phyloP scores from a whole-genome alignment of 2,797 vertebrate genomes.

The Etheostoma nigrum region DNA sequence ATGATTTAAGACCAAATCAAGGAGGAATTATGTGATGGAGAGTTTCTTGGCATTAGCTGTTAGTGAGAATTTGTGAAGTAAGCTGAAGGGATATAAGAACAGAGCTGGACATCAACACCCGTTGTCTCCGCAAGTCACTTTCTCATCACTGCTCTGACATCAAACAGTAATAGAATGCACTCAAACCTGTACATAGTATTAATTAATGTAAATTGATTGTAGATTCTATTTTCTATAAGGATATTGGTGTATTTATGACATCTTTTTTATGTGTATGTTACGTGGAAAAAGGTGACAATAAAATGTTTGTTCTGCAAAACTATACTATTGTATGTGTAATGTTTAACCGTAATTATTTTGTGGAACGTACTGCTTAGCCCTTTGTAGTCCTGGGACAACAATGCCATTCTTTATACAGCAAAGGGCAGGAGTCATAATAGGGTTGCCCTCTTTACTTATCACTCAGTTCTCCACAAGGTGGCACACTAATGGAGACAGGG shows the following conservation, averaged over 20 bases:
- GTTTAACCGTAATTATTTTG: background rate
- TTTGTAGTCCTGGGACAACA: background rate
- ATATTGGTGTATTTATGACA: conserved; percentile 79
- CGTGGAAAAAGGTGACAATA: conserved; percentile 60
- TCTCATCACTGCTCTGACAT: conserved; percentile 58
- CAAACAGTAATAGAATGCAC: conserved; percentile 79
- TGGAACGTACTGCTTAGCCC: background rate
- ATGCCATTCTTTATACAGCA: background rate
- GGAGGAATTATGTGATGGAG: conserved; percentile 11
- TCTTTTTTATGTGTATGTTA: conserved; percentile 49
- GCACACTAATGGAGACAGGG: conserved; percentile 5
- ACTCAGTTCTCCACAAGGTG: conserved; percentile 41
- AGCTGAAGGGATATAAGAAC: conserved; percentile 4
- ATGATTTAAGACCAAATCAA: conserved; percentile 6
- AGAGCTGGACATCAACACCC: conserved; percentile 45
- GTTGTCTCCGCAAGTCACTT: conserved; percentile 37
- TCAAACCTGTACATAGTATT: conserved; percentile 81
- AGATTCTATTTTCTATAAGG: conserved; percentile 76
- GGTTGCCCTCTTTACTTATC: background rate
- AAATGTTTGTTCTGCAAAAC: conserved; percentile 54
- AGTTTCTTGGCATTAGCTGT: conserved; percentile 10
- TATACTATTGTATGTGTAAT: background rate
- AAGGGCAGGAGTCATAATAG: background rate
- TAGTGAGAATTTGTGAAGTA: conserved; percentile 1
- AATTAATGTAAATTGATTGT: conserved; percentile 77